A percentile compares a stretch with the other conserved stretches of the same genome.
These are phyloP conservation scores for Syndactyla subalaris DNA, from an alignment of 2,797 vertebrate species.

Conservation along the genomic window DNA sequence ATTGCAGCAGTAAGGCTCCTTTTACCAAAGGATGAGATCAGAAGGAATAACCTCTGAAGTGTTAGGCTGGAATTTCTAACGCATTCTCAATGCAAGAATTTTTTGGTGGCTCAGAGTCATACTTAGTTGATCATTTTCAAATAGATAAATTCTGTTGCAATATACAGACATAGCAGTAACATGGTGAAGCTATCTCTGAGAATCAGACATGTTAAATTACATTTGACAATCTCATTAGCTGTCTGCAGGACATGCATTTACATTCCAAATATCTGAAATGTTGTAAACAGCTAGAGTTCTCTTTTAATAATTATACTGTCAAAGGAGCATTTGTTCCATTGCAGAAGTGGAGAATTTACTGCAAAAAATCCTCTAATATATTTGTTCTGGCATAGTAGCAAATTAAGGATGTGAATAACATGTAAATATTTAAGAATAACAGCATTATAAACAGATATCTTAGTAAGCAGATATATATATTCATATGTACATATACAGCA, in stretches of 20 bases:
- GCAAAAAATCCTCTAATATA: background rate
- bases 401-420: background rate
- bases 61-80: background rate
- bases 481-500: background rate
- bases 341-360: background rate
- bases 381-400: background rate
- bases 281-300: background rate
- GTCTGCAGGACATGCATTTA: background rate
- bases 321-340: background rate
- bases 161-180: background rate
- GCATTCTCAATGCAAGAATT: background rate
- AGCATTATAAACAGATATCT: background rate
- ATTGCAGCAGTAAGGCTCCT: background rate
- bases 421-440: background rate
- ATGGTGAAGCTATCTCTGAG: background rate
- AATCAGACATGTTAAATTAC: conserved; percentile 3
- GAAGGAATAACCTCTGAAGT: background rate
- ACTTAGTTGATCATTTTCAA: background rate
- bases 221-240: conserved; percentile 29
- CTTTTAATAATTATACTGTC: conserved; percentile 14
- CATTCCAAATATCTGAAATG: background rate
- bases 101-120: background rate
- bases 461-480: background rate
- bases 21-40: background rate
- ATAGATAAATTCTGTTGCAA: background rate